phyloP scores from a whole-genome alignment of 1,140 invertebrate species.

The Brachionus asplanchnoidis region DNA sequence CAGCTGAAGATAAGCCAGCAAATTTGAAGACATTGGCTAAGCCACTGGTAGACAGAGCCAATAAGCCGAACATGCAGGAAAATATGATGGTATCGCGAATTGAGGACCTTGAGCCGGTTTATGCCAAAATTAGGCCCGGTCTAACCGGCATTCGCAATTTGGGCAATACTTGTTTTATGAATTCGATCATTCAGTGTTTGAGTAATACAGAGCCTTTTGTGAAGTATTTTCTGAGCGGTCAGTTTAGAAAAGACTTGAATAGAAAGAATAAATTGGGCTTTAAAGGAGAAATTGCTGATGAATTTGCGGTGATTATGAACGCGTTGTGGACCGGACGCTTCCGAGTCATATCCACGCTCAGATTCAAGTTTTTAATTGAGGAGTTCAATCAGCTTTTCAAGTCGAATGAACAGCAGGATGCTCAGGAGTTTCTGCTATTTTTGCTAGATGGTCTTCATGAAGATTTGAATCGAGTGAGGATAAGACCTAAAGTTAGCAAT shows the following conservation, averaged over 20 bases:
- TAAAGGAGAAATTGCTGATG: constrained; percentile 8
- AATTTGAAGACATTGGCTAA: not conserved
- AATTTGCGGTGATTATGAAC: not conserved
- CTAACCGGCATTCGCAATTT: constrained; percentile 37
- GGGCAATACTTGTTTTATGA: constrained; percentile 43
- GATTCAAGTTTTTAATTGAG: constrained; percentile 2
- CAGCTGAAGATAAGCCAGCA: not conserved
- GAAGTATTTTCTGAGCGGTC: constrained; percentile 18
- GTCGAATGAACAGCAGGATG: constrained; percentile 82
- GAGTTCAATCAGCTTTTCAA: constrained; percentile 62
- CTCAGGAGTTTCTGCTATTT: constrained; percentile 86
- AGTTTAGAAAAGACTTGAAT: constrained; percentile 27
- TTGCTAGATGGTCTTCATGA: constrained; percentile 84
- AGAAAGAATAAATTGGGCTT: constrained; percentile 16
- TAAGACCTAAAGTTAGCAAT: not conserved
- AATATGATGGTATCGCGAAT: not conserved
- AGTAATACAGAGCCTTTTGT: not conserved
- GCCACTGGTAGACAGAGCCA: not conserved
- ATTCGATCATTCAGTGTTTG: constrained; percentile 42
- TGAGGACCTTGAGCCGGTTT: constrained; percentile 9
- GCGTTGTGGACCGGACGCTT: not conserved
- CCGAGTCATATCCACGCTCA: not conserved
- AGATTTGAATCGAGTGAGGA: constrained; percentile 64
- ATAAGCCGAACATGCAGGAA: not conserved
- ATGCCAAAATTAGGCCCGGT: not conserved